Evolutionary conservation across 2,888 invertebrate genomes (phyloP), one percentile per base, ranked within the genome.

Genomic region (Heliothis peltigera): DNA sequence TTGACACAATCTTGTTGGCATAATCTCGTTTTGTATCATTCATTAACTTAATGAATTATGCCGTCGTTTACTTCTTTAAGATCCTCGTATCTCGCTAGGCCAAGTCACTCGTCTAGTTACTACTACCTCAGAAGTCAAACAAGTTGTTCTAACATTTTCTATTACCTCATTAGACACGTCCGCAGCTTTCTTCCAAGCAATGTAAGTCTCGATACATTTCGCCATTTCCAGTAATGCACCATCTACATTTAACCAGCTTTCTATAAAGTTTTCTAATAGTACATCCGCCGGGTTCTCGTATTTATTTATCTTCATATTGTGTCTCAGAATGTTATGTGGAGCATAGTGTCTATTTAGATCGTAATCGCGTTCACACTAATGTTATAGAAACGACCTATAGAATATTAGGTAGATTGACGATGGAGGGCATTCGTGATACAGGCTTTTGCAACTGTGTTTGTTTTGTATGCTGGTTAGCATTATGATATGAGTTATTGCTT

Each of bases 311-410:
- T 59, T 19, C 42, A 60, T 7, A 69, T 69, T 28, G 62, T 64
- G 61, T 52, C 42, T 48, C 63, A 28, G 18, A 17, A 21, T 51
- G 57, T 52, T 61, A 55, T 66, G 43, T 77, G 48, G 65, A 72
- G 64, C 61, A 72, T 65, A 46, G 58, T 61, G 58, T 72, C n/a
- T 59, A 52, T 62, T 51, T 43, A 62, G 73, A 71, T 77, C 4
- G 17, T 55, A 62, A 66, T 69, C 67, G 15, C 19, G 25, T 58
- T 54, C 25, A 22, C 46, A 60, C 39, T 61, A 25, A 57, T 64
- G 48, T 64, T 61, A 21, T 42, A 28, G 46, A 60, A 62, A 64
- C 43, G 25, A 32, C 32, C 32, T 32, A 61, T 44, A n/a, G n/a
- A n/a, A 52, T 12, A 57, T 18, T 25, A 72, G 17, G 57, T 32